Evolutionary conservation across 2,888 invertebrate genomes (phyloP), one percentile per base, ranked within the genome.

Genomic region (Furcula furcula): DNA sequence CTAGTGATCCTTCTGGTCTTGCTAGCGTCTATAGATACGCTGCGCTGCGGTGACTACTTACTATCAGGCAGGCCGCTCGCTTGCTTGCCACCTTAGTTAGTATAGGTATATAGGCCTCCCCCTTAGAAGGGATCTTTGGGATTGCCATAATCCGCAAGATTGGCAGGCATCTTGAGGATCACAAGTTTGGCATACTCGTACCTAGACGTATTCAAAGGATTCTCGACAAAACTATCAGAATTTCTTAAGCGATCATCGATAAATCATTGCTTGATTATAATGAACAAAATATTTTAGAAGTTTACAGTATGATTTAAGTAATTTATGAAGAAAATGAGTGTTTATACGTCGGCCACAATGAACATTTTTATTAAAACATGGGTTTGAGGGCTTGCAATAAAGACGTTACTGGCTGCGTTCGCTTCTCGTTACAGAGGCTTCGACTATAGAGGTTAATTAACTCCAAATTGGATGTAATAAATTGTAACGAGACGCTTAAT

Each of bases 381-480:
- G 6, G 6, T 25, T 13, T 26, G 26, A 26, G 13, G 26, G n/a
- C 5, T 25, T 14, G 43, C 40, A 41, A 45, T 55, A 51, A 49
- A 51, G 38, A 41, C 43, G 45, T 40, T 44, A 35, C 36, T 40
- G 32, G 49, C 25, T 46, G 41, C 33, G 31, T 36, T 31, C 25
- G 12, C 19, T 27, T 27, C 20, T 13, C 11, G 14, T 20, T 27
- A 21, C n/a, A n/a, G n/a, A n/a, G n/a, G n/a, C 23, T 19, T 7
- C 12, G 19, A 9, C 13, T 38, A 53, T 58, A 41, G 41, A 52
- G 55, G 60, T 56, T 65, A 66, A 69, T 68, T 62, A 64, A 65
- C 60, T 57, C 58, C 53, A 63, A 66, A 67, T 65, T 60, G 59
- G 46, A 35, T 48, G 53, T 52, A 53, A 61, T 70, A 67, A 67